Base-by-base conservation (phyloP, 2,888 invertebrate genomes). In the Caenorhabditis sp. region DNA sequence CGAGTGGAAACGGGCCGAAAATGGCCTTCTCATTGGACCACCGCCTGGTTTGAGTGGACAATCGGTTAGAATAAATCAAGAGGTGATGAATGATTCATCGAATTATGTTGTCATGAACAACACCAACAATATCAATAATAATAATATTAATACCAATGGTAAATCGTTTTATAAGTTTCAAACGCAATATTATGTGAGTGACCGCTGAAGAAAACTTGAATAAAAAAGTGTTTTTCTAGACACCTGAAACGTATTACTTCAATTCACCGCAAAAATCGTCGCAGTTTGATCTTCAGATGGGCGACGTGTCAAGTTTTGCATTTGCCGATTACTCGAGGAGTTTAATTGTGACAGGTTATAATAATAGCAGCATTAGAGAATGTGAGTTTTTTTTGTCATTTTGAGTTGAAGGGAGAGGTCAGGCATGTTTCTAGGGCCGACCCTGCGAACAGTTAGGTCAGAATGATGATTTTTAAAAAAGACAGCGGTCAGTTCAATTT, bases 21-120 rank as follows among this genome's bases (percentile, higher is more conserved):
- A 58, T 8, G 58, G 58, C 12, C 23, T 59, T 17, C n/a, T 59
- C 12, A 17, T 43, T 49, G 59, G 59, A 14, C 59, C 59, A n/a
- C 59, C 59, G 24, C 59, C 59, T 1, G 59, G 59, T n/a, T 26
- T 59, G 19, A 58, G 37, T 8, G 37, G 24, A 21, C 37, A 36
- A 58, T 8, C n/a, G 5, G 6, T 58, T 10, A 43, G 14, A 37
- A 58, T 17, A 36, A 58, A 27, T 31, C n/a, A 19, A 27, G 26
- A 27, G 6, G 12, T 6, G 5, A 2, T 10, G 24, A n/a, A 17
- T 19, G 8, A 55, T 3, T 4, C 53, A 21, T 19, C 21, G 53
- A n/a, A n/a, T 4, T 50, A 50, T 50, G 50, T 4, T 50, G 5
- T n/a, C n/a, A n/a, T 17, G 50, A 51, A 51, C 23, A 23, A 50